Evolutionary conservation across 2,113 vertebrate species (phyloP), one percentile per base, ranked within the genome.

Genomic region (Cavia aperea): DNA sequence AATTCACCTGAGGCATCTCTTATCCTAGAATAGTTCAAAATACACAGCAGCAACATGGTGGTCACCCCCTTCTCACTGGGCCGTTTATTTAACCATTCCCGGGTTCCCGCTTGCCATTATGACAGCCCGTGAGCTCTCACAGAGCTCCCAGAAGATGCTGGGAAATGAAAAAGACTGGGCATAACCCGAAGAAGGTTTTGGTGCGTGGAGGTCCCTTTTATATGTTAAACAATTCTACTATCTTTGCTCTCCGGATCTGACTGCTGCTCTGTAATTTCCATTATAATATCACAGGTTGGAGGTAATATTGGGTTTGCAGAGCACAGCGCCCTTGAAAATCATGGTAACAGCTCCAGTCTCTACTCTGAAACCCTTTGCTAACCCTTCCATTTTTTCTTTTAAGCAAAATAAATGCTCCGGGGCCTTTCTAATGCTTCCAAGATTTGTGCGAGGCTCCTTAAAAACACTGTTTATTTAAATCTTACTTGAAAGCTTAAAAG

Each of bases 241-340:
- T 79, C 91, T 96, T 93, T 75, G 26, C 56, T 21, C 92, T 89
- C 63, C 89, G 94, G 79, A 75, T 82, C 49, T 86, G 75, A 73
- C 56, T 92, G 60, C 46, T 92, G 79, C 54, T 90, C 65, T 83
- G 19, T 93, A 93, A 94, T 93, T 95, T 92, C 65, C 84, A 89
- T 88, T 86, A 86, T 77, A 96, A 90, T 86, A 79, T 83, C 81
- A 78, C 79, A 94, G 63, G 93, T 39, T 88, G 39, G 46, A 85
- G 62, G 62, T 82, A 93, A 92, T 92, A 73, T 31, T 88, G 51
- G 72, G 72, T 93, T 93, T 95, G 29, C 79, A 75, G 62, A 88
- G 13, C 49, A 16, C 68, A 89, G 83, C 26, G 36, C 92, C 14
- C 49, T 93, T 86, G 36, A 75, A 89, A 91, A 83, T 92, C 75